Percentiles rank a stretch among this genome's conserved stretches.
Conservation (phyloP, 92 coral and sea anemone species). For the Palythoa heliodiscus region DNA sequence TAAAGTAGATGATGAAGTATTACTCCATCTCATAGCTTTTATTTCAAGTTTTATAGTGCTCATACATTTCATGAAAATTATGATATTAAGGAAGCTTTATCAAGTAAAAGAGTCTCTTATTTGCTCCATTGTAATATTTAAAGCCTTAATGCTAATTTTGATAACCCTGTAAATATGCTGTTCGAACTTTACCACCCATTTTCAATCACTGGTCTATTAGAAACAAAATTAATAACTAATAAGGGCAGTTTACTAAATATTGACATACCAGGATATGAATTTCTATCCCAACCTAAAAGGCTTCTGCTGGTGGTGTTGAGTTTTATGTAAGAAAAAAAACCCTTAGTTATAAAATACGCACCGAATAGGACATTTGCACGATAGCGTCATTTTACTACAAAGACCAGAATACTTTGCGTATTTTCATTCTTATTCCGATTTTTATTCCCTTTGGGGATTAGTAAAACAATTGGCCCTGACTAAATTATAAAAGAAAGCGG, state of each 20-base stretch:
- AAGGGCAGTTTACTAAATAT: background rate
- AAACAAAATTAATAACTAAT: background rate
- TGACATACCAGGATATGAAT: background rate
- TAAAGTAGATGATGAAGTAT: background rate
- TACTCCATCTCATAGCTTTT: background rate
- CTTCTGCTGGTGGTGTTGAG: constrained; percentile 4
- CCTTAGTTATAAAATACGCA: background rate
- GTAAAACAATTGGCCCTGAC: no score
- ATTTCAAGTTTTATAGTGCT: constrained; percentile 2
- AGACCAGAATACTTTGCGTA: no score
- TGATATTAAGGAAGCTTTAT: constrained; percentile 18
- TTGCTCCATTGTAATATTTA: background rate
- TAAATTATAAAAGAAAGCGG: no score
- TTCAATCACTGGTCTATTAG: background rate
- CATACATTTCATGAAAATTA: background rate
- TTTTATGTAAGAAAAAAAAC: background rate
- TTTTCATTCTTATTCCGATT: no score
- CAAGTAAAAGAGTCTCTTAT: background rate
- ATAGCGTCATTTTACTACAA: no score
- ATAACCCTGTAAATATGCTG: background rate
- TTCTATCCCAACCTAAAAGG: constrained; percentile 10
- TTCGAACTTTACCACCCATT: background rate
- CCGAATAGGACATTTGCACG: no score
- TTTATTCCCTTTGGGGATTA: no score
- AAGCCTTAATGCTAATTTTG: background rate